A percentile compares a stretch with the other conserved stretches of the same genome.
These are phyloP conservation scores for Dioctria rufipes DNA, from an alignment of 2,888 invertebrate species.

Conservation along the genomic window DNA sequence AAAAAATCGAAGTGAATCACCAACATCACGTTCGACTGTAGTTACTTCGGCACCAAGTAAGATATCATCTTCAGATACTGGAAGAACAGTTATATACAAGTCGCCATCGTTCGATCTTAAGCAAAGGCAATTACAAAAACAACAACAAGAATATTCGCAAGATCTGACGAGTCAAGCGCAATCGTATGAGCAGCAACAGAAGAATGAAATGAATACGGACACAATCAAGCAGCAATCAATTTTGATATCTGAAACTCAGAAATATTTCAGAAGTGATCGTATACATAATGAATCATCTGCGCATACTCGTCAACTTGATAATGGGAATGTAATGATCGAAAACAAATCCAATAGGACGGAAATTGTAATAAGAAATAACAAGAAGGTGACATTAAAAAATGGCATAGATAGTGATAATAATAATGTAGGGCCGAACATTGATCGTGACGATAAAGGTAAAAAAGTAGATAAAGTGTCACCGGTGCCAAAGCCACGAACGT, in stretches of 20 bases:
- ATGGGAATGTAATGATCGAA: slow-evolving; percentile 49
- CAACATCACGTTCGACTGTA: slow-evolving; percentile 58
- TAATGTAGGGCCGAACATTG: slow-evolving; percentile 15
- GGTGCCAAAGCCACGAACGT: slow-evolving; percentile 56
- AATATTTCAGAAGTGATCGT: slow-evolving; percentile 29
- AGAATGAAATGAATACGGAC: slow-evolving; percentile 9
- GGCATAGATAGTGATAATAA: slow-evolving; percentile 53
- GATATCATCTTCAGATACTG: slow-evolving; percentile 63
- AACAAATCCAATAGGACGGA: slow-evolving; percentile 54
- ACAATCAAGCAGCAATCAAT: slow-evolving; percentile 50
- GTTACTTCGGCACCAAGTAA: slow-evolving; percentile 44
- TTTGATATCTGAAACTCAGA: slow-evolving; percentile 26
- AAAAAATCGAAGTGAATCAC: slow-evolving; percentile 72
- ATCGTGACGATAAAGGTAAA: slow-evolving; percentile 1
- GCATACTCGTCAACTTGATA: slow-evolving; percentile 15
- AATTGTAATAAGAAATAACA: slow-evolving; percentile 57
- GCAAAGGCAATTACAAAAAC: slow-evolving; percentile 61
- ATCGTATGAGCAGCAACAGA: slow-evolving; percentile 45
- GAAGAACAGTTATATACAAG: slow-evolving; percentile 71
- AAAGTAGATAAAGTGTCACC: slow-evolving; percentile 53
- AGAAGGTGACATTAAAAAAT: slow-evolving; percentile 32
- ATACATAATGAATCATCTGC: slow-evolving; percentile 38
- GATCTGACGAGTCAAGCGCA: slow-evolving; percentile 56
- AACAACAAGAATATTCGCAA: slow-evolving; percentile 62
- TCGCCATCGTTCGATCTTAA: slow-evolving; percentile 69